phyloP scores from a whole-genome alignment of 1,140 invertebrate genomes.

The Bombus affinis region DNA sequence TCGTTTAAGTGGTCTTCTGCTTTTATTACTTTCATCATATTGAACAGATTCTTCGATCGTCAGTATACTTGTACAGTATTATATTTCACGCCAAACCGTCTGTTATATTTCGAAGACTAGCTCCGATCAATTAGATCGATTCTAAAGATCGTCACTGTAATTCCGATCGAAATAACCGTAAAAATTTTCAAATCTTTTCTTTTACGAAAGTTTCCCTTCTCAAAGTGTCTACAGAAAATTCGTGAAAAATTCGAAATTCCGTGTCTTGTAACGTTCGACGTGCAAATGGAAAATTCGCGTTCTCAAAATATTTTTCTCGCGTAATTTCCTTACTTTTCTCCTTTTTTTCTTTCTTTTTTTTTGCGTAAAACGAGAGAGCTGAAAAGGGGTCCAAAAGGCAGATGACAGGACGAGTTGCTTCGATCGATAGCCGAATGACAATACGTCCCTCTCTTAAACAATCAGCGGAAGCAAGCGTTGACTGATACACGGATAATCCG shows the following conservation, averaged over 20 bases:
- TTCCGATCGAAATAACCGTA: background rate
- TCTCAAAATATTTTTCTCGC: background rate
- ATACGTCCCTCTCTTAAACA: constrained; percentile 11
- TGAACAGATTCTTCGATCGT: too few relatives aligned
- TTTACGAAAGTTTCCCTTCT: background rate
- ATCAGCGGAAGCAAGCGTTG: constrained; percentile 6
- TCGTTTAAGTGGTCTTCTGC: background rate
- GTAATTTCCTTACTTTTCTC: background rate
- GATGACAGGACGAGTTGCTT: background rate
- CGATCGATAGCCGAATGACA: constrained; percentile 25
- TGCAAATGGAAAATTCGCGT: too few relatives aligned
- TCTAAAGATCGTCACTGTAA: background rate
- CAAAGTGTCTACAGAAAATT: too few relatives aligned
- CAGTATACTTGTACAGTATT: too few relatives aligned
- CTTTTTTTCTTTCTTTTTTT: background rate
- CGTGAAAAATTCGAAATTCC: too few relatives aligned
- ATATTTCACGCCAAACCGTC: too few relatives aligned
- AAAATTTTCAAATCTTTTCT: background rate
- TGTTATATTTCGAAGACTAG: too few relatives aligned
- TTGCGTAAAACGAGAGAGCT: background rate
- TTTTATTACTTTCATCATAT: too few relatives aligned
- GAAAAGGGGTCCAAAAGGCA: background rate
- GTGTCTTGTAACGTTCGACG: too few relatives aligned
- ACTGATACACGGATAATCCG: constrained; percentile 33
- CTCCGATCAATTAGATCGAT: too few relatives aligned